Conservation (phyloP, 2,888 invertebrate genomes). For the Empis stercorea region DNA sequence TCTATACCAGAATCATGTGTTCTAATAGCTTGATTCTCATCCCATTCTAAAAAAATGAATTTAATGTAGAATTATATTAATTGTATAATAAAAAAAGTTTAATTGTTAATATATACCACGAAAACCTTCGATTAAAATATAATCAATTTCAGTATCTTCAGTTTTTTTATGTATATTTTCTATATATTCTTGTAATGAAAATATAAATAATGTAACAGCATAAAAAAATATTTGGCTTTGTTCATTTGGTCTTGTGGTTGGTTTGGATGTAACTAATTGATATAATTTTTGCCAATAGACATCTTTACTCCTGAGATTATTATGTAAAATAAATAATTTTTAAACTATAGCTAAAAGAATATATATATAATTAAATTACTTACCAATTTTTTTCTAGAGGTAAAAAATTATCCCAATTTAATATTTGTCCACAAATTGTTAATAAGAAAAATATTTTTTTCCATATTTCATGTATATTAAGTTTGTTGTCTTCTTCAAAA, state of each 20-base stretch:
- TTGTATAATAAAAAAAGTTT: no score
- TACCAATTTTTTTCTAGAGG: constrained; percentile 48
- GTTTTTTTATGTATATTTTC: constrained; percentile 36
- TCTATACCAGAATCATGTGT: constrained; percentile 23
- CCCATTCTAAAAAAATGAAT: constrained; percentile 26
- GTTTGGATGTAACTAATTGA: constrained; percentile 26
- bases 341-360: background rate
- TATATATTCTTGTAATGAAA: constrained; percentile 61
- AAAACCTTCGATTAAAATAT: constrained; percentile 40
- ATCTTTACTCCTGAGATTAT: constrained; percentile 55
- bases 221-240: constrained; percentile 63
- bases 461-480: constrained; percentile 67
- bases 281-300: constrained; percentile 62
- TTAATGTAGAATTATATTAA: no score
- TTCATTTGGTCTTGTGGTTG: constrained; percentile 37
- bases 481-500: constrained; percentile 37
- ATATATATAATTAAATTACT: background rate
- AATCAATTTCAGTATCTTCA: constrained; percentile 36
- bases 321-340: no score
- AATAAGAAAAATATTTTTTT: constrained; percentile 65
- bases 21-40: constrained; percentile 22
- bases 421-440: constrained; percentile 62
- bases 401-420: constrained; percentile 69
- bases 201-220: constrained; percentile 57
- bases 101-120: constrained; percentile 19